Conservation (phyloP, 2,113 vertebrate genomes). For the Nyctereutes procyonoides region DNA sequence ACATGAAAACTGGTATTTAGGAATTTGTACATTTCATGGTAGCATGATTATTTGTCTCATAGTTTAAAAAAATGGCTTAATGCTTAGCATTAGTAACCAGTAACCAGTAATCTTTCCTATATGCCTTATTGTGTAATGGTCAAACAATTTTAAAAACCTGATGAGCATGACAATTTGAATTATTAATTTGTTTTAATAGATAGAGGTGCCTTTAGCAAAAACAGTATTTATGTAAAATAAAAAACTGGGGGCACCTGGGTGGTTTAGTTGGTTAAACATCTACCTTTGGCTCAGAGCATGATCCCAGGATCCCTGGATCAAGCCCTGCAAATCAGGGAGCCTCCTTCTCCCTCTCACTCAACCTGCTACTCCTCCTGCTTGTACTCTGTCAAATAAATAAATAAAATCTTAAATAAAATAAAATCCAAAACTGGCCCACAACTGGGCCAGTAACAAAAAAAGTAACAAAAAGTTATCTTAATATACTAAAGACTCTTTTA, state of each 20-base stretch:
- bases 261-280: too few relatives aligned
- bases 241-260: not conserved
- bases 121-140: slow-evolving; percentile 46
- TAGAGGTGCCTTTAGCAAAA: not conserved
- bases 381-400: too few relatives aligned
- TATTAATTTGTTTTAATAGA: not conserved
- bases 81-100: slow-evolving; percentile 46
- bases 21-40: slow-evolving; percentile 29
- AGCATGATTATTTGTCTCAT: slow-evolving; percentile 75
- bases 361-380: too few relatives aligned
- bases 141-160: not conserved
- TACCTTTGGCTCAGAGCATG: too few relatives aligned
- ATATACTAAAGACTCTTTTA: not conserved
- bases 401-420: not conserved
- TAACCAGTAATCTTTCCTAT: slow-evolving; percentile 65
- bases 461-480: not conserved
- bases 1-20: not conserved
- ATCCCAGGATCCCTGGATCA: too few relatives aligned
- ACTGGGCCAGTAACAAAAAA: not conserved
- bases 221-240: not conserved
- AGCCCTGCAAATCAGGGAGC: too few relatives aligned
- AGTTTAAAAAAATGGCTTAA: slow-evolving; percentile 64
- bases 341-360: too few relatives aligned
- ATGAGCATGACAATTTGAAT: not conserved
- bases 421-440: not conserved